A percentile compares a stretch with the other conserved stretches of the same genome.
Evolutionary conservation across 2,888 invertebrate genomes (phyloP).

Genomic region (Carpatolechia fugitivella): DNA sequence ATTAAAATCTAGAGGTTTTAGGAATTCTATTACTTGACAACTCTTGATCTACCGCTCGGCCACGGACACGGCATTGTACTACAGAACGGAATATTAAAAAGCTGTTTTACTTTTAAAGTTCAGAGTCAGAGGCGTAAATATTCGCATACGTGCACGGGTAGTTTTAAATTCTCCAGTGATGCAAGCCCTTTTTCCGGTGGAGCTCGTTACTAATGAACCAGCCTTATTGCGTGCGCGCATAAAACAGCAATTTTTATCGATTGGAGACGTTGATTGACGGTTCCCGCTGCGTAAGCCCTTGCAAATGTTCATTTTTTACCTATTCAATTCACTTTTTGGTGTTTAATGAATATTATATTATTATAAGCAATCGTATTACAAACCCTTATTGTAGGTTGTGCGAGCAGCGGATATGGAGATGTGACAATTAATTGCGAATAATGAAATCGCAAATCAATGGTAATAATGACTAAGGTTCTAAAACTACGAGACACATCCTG

Average conservation of each 20-base stretch:
- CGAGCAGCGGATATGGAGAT: slow-evolving; percentile 13
- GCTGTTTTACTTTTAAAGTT: background rate
- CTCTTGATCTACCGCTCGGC: no score
- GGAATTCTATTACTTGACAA: no score
- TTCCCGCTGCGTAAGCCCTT: slow-evolving; percentile 42
- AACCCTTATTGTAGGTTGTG: background rate
- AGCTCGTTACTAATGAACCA: slow-evolving; percentile 13
- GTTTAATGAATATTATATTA: slow-evolving; percentile 33
- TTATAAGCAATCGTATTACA: slow-evolving; percentile 9
- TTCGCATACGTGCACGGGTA: background rate
- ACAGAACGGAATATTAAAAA: background rate
- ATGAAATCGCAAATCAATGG: slow-evolving; percentile 4
- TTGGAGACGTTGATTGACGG: slow-evolving; percentile 54
- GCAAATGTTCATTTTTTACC: slow-evolving; percentile 44
- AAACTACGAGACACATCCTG: no score
- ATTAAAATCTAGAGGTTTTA: no score
- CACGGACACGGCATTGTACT: background rate
- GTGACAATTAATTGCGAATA: slow-evolving; percentile 12
- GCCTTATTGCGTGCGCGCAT: slow-evolving; percentile 24
- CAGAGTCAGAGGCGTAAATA: background rate
- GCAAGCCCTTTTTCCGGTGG: slow-evolving; percentile 21
- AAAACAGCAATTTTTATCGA: slow-evolving; percentile 45
- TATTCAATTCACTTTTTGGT: slow-evolving; percentile 40
- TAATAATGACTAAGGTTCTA: background rate
- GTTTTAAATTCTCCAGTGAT: background rate